These are phyloP conservation scores for Tyrophagus putrescentiae DNA, from an alignment of 1,140 invertebrate genomes.

Conservation along the genomic window DNA sequence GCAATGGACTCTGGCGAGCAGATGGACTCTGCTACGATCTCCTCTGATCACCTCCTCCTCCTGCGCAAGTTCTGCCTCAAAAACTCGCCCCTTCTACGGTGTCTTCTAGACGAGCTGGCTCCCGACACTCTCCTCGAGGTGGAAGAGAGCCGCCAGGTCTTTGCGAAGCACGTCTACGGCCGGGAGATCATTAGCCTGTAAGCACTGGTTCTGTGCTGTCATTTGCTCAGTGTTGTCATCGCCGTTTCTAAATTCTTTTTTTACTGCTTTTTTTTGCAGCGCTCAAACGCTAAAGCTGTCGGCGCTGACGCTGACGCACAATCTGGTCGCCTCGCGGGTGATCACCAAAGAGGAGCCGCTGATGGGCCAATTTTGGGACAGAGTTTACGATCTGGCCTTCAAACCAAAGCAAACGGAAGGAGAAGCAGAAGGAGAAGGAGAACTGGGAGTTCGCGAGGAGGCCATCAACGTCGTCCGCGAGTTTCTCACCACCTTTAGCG, in stretches of 20 bases:
- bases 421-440: not conserved
- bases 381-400: not conserved
- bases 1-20: not conserved
- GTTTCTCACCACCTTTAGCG: not conserved
- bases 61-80: not conserved
- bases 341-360: not conserved
- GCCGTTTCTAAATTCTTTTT: not conserved
- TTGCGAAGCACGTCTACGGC: not conserved
- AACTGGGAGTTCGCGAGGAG: constrained; percentile 2
- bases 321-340: not conserved
- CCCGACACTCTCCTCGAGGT: not conserved
- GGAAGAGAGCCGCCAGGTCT: no score
- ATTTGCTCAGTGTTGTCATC: not conserved
- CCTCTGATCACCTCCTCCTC: not conserved
- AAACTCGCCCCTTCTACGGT: not conserved
- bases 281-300: not conserved
- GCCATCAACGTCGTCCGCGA: not conserved
- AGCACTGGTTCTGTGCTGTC: not conserved
- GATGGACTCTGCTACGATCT: not conserved
- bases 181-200: not conserved
- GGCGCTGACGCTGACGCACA: not conserved
- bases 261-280: not conserved
- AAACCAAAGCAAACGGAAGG: not conserved
- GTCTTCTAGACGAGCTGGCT: no score
- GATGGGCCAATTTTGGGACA: not conserved